These are phyloP conservation scores for Actenoides hombroni DNA, from an alignment of 2,113 vertebrate genomes.

Conservation along the genomic window DNA sequence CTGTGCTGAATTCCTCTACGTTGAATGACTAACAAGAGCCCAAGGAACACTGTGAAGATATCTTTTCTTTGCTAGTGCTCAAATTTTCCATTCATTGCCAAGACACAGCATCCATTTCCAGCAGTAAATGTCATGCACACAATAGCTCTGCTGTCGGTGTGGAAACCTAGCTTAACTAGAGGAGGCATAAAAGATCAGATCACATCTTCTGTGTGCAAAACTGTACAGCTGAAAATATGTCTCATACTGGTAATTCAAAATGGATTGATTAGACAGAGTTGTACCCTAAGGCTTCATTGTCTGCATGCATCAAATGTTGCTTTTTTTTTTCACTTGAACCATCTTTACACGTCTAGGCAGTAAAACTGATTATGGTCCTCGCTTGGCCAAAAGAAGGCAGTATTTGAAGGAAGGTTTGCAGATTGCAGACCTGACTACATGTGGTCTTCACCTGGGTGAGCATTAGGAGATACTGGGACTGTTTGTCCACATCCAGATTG, in stretches of 20 bases:
- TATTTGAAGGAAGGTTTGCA: neutral
- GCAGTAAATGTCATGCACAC: conserved; percentile 71
- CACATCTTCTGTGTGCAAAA: neutral
- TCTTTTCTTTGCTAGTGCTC: conserved; percentile 48
- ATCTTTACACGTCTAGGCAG: neutral
- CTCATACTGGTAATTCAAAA: neutral
- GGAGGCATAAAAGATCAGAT: neutral
- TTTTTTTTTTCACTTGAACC: neutral
- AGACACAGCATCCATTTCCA: conserved; percentile 58
- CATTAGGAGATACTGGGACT: neutral
- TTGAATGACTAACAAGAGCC: conserved; percentile 41
- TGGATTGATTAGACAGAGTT: neutral
- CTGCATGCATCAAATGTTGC: neutral
- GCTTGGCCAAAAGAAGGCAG: neutral
- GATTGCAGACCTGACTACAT: neutral
- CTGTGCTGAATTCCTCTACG: neutral
- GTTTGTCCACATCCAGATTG: neutral
- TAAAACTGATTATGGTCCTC: neutral
- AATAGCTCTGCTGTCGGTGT: conserved; percentile 71
- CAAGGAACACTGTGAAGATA: conserved; percentile 48
- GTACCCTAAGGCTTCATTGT: neutral
- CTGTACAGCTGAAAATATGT: neutral
- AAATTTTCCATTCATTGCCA: conserved; percentile 56
- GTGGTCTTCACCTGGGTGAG: neutral
- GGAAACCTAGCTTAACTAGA: conserved; percentile 56